Conservation (phyloP, 2,113 vertebrate species). For the Thunnus thynnus region DNA sequence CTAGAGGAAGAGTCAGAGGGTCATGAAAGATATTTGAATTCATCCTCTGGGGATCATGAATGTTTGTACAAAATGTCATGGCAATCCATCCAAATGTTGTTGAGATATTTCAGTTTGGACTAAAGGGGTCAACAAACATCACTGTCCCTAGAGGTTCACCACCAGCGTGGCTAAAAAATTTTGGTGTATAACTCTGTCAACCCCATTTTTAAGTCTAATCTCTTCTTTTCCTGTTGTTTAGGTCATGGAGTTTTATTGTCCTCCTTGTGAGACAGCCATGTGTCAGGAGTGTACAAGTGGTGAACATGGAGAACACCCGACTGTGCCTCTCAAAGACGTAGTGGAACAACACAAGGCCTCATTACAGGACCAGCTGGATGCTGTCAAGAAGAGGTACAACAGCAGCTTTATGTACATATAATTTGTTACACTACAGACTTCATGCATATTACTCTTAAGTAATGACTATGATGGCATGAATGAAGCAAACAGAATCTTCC, state of each 20-base stretch:
- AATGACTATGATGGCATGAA: not conserved
- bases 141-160: not conserved
- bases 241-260: constrained; percentile 99
- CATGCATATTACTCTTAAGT: not conserved
- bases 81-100: not conserved
- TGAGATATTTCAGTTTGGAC: not conserved
- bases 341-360: constrained; percentile 98
- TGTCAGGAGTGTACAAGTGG: constrained; percentile 95
- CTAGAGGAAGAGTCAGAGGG: too few species aligned
- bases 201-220: constrained; percentile 5
- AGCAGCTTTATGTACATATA: not conserved
- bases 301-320: constrained; percentile 95
- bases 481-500: not conserved
- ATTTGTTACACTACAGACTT: not conserved
- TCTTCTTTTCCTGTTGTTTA: constrained; percentile 57
- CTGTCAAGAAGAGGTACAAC: constrained; percentile 93
- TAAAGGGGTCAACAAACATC: not conserved
- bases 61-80: not conserved
- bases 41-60: not conserved
- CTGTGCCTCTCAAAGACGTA: constrained; percentile 95
- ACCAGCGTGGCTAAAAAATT: not conserved
- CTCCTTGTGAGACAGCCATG: constrained; percentile 98
- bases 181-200: not conserved
- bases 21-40: not conserved
- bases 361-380: constrained; percentile 91